Conservation (phyloP, 2,797 vertebrate species). For the Lemur catta region DNA sequence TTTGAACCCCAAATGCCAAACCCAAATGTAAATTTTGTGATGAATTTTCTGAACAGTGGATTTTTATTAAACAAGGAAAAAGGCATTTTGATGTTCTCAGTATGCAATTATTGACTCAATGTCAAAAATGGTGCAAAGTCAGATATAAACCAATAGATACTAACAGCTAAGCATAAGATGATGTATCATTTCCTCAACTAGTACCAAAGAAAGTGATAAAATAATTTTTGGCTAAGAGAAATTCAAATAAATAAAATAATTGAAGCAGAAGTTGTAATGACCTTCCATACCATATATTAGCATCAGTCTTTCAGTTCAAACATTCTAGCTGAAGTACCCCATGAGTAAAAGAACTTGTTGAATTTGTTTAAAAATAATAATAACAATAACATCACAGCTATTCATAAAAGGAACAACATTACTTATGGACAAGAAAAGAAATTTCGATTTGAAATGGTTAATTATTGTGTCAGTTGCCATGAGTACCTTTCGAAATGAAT, state of each 20-base stretch:
- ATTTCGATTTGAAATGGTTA: not conserved
- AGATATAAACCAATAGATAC: not conserved
- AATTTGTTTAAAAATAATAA: not conserved
- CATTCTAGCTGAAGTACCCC: not conserved
- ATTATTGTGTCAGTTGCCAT: not conserved
- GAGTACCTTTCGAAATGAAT: not conserved
- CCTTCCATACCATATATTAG: not conserved
- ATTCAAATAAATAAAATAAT: conserved; percentile 19
- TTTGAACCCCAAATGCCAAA: conserved; percentile 24
- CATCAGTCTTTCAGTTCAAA: not conserved
- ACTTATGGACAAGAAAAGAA: not conserved
- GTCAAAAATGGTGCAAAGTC: not conserved
- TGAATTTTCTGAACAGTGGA: not conserved
- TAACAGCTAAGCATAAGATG: not conserved
- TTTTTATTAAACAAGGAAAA: not conserved
- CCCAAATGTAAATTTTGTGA: not conserved
- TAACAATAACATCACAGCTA: not conserved
- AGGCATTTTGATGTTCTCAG: not conserved
- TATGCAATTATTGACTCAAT: not conserved
- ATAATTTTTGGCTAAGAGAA: not conserved
- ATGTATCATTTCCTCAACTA: not conserved
- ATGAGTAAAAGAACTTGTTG: not conserved
- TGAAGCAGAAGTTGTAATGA: not conserved
- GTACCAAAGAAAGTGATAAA: not conserved
- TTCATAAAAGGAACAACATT: not conserved